Conservation (phyloP, 2,113 vertebrate species). For the Ailurus styani region DNA sequence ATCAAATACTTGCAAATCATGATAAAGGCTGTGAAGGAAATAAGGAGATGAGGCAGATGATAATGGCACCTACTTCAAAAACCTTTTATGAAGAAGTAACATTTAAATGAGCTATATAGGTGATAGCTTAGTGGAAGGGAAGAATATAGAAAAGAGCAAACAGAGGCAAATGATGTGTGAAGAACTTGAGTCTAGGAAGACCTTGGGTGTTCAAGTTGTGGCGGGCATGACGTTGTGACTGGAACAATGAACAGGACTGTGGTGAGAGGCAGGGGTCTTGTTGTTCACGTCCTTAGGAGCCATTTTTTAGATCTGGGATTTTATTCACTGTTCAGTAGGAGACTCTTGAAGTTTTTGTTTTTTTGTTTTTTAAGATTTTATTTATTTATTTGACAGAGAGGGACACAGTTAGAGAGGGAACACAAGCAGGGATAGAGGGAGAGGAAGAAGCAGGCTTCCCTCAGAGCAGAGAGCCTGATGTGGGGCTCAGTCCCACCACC, state of each 20-base stretch:
- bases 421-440: too few relatives aligned
- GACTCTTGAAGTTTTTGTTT: neutral
- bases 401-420: too few relatives aligned
- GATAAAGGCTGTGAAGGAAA: neutral
- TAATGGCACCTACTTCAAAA: neutral
- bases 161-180: neutral
- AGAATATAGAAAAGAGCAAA: neutral
- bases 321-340: neutral
- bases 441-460: too few relatives aligned
- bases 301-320: neutral
- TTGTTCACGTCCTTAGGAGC: neutral
- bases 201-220: neutral
- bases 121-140: neutral
- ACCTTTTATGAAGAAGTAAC: neutral
- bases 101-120: neutral
- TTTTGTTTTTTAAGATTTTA: too few relatives aligned
- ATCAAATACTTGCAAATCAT: neutral
- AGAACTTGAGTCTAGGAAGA: neutral
- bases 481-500: too few relatives aligned
- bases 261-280: neutral
- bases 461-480: too few relatives aligned
- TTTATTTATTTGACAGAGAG: too few relatives aligned
- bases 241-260: accelerated
- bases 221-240: neutral
- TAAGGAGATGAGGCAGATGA: neutral